These are phyloP conservation scores for Chelonus formosanus DNA, from an alignment of 2,888 invertebrate genomes.

Conservation along the genomic window DNA sequence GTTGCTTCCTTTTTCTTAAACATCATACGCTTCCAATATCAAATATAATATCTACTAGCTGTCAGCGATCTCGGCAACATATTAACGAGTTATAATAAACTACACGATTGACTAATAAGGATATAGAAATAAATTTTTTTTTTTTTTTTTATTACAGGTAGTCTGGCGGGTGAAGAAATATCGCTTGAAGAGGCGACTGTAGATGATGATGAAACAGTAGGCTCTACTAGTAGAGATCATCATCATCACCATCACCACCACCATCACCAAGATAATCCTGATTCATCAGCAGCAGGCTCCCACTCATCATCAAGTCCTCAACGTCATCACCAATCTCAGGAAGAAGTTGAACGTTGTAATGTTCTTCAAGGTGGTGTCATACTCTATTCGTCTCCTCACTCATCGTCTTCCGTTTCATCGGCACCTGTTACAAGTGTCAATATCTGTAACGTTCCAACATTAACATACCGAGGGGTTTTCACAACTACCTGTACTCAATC, in stretches of 20 bases:
- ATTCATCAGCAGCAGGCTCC: conserved; percentile 42
- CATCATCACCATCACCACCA: conserved; percentile 66
- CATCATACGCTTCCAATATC: not conserved
- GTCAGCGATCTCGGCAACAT: conserved; percentile 5
- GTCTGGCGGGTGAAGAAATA: conserved; percentile 81
- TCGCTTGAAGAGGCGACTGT: conserved; percentile 71
- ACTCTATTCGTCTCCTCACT: conserved; percentile 58
- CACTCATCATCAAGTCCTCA: conserved; percentile 52
- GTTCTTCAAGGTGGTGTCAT: conserved; percentile 61
- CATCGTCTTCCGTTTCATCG: conserved; percentile 49
- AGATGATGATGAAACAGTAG: conserved; percentile 63
- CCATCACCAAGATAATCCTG: conserved; percentile 64
- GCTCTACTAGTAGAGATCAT: conserved; percentile 61
- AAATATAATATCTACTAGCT: not conserved
- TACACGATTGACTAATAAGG: not conserved
- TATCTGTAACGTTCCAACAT: conserved; percentile 64
- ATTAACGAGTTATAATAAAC: no score
- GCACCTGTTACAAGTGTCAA: conserved; percentile 60
- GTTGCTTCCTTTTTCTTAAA: conserved; percentile 18
- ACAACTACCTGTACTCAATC: conserved; percentile 75
- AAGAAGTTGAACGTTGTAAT: conserved; percentile 59
- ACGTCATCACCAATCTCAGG: conserved; percentile 56
- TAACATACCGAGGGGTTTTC: conserved; percentile 76
- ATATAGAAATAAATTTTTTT: conserved; percentile 17
- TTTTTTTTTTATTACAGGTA: conserved; percentile 71